phyloP scores from a whole-genome alignment of 2,888 invertebrate genomes.

The Embidobia sp. region DNA sequence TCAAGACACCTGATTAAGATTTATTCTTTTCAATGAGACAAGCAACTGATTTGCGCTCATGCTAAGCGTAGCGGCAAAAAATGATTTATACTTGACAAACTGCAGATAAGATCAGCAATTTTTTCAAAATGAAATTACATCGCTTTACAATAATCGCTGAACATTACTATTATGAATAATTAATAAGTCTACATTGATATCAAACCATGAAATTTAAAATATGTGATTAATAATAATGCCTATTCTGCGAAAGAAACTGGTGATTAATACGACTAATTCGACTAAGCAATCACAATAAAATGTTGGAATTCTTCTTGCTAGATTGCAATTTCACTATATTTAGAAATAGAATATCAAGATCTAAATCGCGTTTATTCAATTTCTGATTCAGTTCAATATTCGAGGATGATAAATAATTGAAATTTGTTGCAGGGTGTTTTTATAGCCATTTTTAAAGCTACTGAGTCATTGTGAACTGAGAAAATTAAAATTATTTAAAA shows the following conservation, averaged over 20 bases:
- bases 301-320: no score
- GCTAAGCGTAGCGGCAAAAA: slow-evolving; percentile 24
- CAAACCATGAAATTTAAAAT: slow-evolving; percentile 25
- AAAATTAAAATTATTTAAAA: no score
- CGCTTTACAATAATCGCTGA: slow-evolving; percentile 16
- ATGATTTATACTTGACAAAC: slow-evolving; percentile 32
- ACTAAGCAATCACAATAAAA: no score
- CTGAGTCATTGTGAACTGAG: no score
- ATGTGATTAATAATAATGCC: slow-evolving; percentile 36
- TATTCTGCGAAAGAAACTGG: slow-evolving; percentile 9
- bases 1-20: slow-evolving; percentile 46
- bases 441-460: no score
- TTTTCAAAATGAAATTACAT: slow-evolving; percentile 10
- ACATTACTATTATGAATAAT: slow-evolving; percentile 25
- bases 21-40: slow-evolving; percentile 28
- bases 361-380: no score
- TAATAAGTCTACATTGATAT: slow-evolving; percentile 11
- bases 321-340: background rate
- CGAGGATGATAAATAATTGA: no score
- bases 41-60: slow-evolving; percentile 16
- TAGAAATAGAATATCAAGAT: no score
- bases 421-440: no score
- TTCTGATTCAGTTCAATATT: no score
- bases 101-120: slow-evolving; percentile 33
- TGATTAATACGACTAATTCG: slow-evolving; percentile 13